A percentile compares a stretch with the other conserved stretches of the same genome.
Evolutionary conservation across 2,113 vertebrate genomes (phyloP).

Genomic region (Cyanoderma ruficeps): DNA sequence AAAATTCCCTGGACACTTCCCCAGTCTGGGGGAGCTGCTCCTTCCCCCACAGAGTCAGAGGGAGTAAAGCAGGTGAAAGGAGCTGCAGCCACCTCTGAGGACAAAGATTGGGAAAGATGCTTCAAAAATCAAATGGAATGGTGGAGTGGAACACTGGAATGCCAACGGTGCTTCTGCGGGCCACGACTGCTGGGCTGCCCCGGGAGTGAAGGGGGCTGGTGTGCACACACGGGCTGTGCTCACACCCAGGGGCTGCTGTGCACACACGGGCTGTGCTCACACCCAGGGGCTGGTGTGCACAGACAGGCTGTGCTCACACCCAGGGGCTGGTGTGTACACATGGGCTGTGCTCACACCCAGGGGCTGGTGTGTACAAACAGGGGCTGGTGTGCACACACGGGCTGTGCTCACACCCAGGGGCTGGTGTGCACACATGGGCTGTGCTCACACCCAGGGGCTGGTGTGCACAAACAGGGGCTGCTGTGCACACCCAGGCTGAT

Average conservation of each 20-base stretch:
- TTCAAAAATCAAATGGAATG: not conserved
- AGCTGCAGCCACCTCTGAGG: not conserved
- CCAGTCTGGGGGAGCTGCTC: not conserved
- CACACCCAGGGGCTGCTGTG: too few species aligned
- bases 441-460: too few species aligned
- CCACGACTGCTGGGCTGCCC: too few species aligned
- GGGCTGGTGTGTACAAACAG: not conserved
- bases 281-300: not conserved
- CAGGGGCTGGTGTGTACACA: too few species aligned
- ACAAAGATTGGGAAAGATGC: not conserved
- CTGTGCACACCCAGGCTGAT: too few species aligned
- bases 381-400: not conserved
- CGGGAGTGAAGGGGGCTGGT: too few species aligned
- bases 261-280: not conserved
- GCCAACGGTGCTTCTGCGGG: too few species aligned
- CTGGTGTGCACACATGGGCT: too few species aligned
- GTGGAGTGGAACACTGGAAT: too few species aligned
- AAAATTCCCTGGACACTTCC: not conserved
- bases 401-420: not conserved
- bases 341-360: not conserved
- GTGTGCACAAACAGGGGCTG: not conserved
- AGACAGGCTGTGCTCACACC: not conserved
- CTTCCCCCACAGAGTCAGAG: not conserved
- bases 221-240: too few species aligned
- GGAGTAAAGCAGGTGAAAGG: constrained; percentile 5